A percentile compares a stretch with the other conserved stretches of the same genome.
These are phyloP conservation scores for Ectemnius cavifrons DNA, from an alignment of 2,888 invertebrate species.

Conservation along the genomic window DNA sequence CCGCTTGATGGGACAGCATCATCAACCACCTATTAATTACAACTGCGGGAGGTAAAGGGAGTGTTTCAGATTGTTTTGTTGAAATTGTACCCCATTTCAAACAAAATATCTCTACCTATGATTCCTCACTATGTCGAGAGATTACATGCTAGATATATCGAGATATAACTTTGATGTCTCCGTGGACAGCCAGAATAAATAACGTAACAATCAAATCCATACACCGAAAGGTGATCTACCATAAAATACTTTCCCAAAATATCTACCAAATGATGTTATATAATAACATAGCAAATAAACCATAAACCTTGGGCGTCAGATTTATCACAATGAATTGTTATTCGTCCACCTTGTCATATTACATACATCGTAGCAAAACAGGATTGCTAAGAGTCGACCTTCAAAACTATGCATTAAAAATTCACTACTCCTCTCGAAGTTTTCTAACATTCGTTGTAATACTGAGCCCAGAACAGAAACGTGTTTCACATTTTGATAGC, in stretches of 20 bases:
- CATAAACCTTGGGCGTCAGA: conserved; percentile 35
- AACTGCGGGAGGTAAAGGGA: no score
- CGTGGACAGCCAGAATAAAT: conserved; percentile 38
- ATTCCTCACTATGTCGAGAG: conserved; percentile 14
- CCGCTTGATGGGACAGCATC: no score
- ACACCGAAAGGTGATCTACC: conserved; percentile 34
- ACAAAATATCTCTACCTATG: conserved; percentile 23
- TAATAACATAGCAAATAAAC: conserved; percentile 37
- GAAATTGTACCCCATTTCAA: no score
- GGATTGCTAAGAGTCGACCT: no score
- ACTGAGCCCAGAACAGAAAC: conserved; percentile 44
- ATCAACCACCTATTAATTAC: no score
- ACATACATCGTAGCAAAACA: no score
- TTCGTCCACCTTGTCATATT: background rate
- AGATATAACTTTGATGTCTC: background rate
- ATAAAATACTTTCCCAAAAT: conserved; percentile 46
- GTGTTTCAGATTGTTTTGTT: no score
- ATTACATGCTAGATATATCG: conserved; percentile 37
- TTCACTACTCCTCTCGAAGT: no score
- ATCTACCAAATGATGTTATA: conserved; percentile 15
- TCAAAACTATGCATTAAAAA: background rate
- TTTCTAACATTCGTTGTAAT: conserved; percentile 51
- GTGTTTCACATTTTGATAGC: conserved; percentile 41
- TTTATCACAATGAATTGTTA: conserved; percentile 53
- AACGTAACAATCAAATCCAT: conserved; percentile 32